These are phyloP conservation scores for Ctenicera cuprea DNA, from an alignment of 2,888 invertebrate species.

Conservation along the genomic window DNA sequence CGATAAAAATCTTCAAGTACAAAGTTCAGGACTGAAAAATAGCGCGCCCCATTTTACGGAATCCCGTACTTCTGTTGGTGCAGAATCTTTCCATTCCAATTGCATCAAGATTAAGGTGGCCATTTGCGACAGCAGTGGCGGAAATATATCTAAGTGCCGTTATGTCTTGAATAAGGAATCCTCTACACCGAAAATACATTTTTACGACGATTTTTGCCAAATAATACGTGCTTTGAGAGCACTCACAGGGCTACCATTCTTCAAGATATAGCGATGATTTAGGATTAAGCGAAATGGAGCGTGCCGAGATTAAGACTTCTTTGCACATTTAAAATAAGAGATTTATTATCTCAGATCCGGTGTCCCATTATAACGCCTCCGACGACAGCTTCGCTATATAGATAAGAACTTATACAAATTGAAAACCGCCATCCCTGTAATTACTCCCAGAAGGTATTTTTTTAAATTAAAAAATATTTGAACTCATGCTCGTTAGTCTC, in stretches of 20 bases:
- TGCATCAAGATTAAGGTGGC: constrained; percentile 54
- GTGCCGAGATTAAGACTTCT: constrained; percentile 68
- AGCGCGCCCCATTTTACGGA: constrained; percentile 39
- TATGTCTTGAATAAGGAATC: constrained; percentile 62
- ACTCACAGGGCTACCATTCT: constrained; percentile 60
- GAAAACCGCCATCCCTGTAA: constrained; percentile 29
- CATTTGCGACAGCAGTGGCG: constrained; percentile 57
- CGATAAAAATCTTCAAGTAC: constrained; percentile 50
- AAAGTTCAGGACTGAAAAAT: constrained; percentile 51
- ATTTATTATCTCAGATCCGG: constrained; percentile 54
- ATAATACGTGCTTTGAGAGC: constrained; percentile 56
- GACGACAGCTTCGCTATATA: constrained; percentile 23
- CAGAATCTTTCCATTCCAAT: constrained; percentile 49
- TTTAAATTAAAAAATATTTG: not conserved
- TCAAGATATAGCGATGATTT: constrained; percentile 68
- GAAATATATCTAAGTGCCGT: constrained; percentile 65
- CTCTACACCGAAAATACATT: constrained; percentile 63
- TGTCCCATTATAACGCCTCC: constrained; percentile 41
- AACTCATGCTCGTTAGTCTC: too few species aligned
- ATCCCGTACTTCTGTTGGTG: constrained; percentile 20
- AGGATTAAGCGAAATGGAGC: constrained; percentile 69
- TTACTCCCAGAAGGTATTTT: not conserved
- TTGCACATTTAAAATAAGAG: constrained; percentile 59
- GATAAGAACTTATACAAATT: constrained; percentile 40
- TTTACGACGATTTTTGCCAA: constrained; percentile 58